A percentile compares a stretch with the other conserved stretches of the same genome.
Evolutionary conservation across 1,140 invertebrate species (phyloP).

Genomic region (Arctopsyche grandis): DNA sequence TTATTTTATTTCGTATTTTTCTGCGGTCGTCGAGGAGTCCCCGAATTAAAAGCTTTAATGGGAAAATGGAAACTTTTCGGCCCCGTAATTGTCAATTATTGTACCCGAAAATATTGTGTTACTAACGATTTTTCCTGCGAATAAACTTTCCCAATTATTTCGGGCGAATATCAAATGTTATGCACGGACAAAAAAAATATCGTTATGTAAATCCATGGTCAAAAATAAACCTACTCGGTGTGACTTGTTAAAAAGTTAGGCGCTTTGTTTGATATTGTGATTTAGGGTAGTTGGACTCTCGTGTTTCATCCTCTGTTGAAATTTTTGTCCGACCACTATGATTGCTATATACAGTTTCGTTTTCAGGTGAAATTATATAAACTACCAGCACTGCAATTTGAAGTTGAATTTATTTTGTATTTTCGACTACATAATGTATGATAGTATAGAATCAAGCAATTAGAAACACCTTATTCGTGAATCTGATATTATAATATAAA

Average conservation of each 20-base stretch:
- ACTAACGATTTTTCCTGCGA: neutral
- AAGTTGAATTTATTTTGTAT: too few species aligned
- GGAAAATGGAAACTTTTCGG: constrained; percentile 15
- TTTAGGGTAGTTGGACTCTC: constrained; percentile 25
- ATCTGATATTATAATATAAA: too few species aligned
- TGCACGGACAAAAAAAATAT: neutral
- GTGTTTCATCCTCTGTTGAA: neutral
- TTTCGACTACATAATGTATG: too few species aligned
- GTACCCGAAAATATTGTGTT: constrained; percentile 9
- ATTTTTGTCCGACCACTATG: neutral
- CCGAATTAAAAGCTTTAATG: constrained; percentile 27
- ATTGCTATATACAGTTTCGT: constrained; percentile 10
- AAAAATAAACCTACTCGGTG: neutral
- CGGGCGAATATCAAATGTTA: constrained; percentile 3
- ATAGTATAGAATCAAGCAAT: too few species aligned
- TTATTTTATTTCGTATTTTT: neutral
- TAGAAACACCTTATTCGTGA: too few species aligned
- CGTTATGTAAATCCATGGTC: neutral
- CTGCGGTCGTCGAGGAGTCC: neutral
- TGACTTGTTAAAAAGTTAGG: constrained; percentile 51
- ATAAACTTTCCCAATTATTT: neutral
- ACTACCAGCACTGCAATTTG: too few species aligned
- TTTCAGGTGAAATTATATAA: neutral
- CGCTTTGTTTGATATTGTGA: constrained; percentile 52
- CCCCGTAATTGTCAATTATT: constrained; percentile 39